These are phyloP conservation scores for Thunnus albacares DNA, from an alignment of 2,797 vertebrate genomes.

Conservation along the genomic window DNA sequence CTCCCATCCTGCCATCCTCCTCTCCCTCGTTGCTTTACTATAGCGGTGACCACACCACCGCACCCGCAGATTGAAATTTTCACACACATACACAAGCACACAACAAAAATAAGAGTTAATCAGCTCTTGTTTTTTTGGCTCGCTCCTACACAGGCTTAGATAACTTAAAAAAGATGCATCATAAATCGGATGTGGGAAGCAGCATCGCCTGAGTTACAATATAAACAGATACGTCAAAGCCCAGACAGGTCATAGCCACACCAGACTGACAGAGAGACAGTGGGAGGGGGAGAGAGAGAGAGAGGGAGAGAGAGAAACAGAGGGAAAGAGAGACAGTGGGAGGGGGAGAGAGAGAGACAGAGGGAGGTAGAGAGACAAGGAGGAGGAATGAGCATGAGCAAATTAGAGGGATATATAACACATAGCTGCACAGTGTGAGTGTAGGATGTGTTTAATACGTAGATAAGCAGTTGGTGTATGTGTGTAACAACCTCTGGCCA, in stretches of 20 bases:
- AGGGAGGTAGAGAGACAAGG: not conserved
- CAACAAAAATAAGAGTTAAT: constrained; percentile 44
- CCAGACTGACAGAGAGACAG: constrained; percentile 64
- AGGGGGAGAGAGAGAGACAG: not conserved
- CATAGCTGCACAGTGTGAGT: constrained; percentile 38
- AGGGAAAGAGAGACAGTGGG: constrained; percentile 41
- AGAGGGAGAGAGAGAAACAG: not conserved
- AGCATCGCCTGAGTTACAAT: constrained; percentile 52
- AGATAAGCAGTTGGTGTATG: constrained; percentile 50
- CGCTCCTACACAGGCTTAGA: constrained; percentile 45
- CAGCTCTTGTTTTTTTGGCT: constrained; percentile 32
- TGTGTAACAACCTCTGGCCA: constrained; percentile 20
- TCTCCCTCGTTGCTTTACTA: constrained; percentile 68
- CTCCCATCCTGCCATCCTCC: constrained; percentile 65
- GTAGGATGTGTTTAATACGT: constrained; percentile 69
- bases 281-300: constrained; percentile 1
- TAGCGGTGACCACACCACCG: constrained; percentile 69
- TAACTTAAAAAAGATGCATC: constrained; percentile 50
- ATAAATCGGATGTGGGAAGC: constrained; percentile 68
- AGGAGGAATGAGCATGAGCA: constrained; percentile 36
- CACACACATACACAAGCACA: constrained; percentile 13
- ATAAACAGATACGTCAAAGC: constrained; percentile 74
- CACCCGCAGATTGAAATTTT: constrained; percentile 57
- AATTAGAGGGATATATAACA: constrained; percentile 61
- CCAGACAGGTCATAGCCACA: constrained; percentile 79